Evolutionary conservation across 2,888 invertebrate species (phyloP), one percentile per base, ranked within the genome.

Genomic region (Eupithecia abbreviata): DNA sequence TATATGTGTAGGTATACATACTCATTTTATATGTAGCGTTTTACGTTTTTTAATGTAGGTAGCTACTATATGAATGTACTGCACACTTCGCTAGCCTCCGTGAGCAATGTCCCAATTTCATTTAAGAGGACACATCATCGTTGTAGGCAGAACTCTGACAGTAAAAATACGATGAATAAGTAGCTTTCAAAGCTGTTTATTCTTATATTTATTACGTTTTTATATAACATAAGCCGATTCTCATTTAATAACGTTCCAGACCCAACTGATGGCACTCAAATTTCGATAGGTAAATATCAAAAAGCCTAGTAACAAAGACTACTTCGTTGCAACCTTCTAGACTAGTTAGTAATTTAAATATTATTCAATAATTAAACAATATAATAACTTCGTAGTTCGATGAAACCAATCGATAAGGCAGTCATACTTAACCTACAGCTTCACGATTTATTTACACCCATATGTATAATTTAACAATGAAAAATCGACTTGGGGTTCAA

Each of bases 371-470:
- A 75, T 72, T 58, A 74, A 75, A 77, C 76, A 76, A 78, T 76
- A 55, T 30, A 62, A 80, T 77, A 77, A 87, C 73, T 51, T 78
- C 84, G 85, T 80, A 86, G 85, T 86, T 82, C 89, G 88, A 62
- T 84, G 87, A 85, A 83, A 86, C 86, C 85, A 86, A 87, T 86
- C 85, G 87, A 84, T 72, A 85, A 85, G 82, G 87, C 90, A 91
- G 90, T 91, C 90, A 90, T 79, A 76, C 72, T 77, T 76, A 42
- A 80, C 58, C 77, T 80, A 77, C 41, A 79, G 68, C 73, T 75
- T 71, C 42, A 47, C 47, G 9, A 42, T 69, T 5, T 69, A 81
- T 72, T 78, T 75, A 79, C 79, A 79, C 72, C 55, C 43, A 70
- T 30, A 41, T 30, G 65, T 65, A 41, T 47, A 66, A 73, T 51